Base-by-base conservation (phyloP, 2,888 invertebrate species). In the Apocheima hispidaria region DNA sequence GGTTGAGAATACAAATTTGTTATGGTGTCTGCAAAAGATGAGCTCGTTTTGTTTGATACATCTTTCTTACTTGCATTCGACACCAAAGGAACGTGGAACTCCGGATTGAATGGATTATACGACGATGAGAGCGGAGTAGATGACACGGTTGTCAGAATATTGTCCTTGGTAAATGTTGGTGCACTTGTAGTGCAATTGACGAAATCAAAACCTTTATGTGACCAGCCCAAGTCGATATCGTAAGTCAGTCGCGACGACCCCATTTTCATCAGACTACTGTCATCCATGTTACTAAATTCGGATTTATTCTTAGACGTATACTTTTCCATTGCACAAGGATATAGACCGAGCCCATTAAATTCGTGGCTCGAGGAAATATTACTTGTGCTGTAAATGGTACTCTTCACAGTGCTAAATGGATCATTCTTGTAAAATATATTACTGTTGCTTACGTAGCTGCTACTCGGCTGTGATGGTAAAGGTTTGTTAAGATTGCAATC, bases 301-400 rank as follows among this genome's bases (percentile, higher is more conserved):
- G 87, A 43, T 79, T 92, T 92, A 68, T 79, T 90, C 79, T 92
- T 92, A 4, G 86, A 74, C 6, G 86, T 65, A 72, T 90, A 92
- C 71, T 91, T 92, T 70, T 92, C 92, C 84, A 92, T 89, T 2
- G 92, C 92, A 74, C 92, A 92, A 2, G 92, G 92, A 73, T 92
- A 92, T 14, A 92, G 79, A 0, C 90, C 88, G 12, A 92, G 81
- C 56, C 84, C 86, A 65, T 91, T 92, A 63, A 87, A 92, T 66
- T 92, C 92, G 64, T 92, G 92, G 20, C 86, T 84, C 18, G 91
- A 84, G 30, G 91, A 82, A 59, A 92, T 90, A 72, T 78, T 90
- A 69, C 92, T 92, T 6, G 91, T 92, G 66, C 92, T 91, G 60
- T 92, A 92, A 73, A 92, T 91, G 26, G 85, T 81, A 71, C 79